These are phyloP conservation scores for Eristalis arbustorum DNA, from an alignment of 2,888 invertebrate species.

Conservation along the genomic window DNA sequence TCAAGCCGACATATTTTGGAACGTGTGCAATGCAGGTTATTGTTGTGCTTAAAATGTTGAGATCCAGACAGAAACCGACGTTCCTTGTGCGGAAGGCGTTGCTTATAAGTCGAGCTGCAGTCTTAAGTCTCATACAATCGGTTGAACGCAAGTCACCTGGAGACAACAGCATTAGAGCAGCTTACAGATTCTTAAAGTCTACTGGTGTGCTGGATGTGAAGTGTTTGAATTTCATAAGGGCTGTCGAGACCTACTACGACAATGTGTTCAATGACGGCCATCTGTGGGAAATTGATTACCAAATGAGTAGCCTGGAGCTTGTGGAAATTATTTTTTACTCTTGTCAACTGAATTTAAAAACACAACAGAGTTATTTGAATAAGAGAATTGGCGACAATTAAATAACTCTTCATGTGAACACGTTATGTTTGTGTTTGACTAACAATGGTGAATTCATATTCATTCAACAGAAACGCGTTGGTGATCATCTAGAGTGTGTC, in stretches of 20 bases:
- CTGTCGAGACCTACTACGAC: neutral
- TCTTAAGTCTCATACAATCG: neutral
- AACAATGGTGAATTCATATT: too few relatives aligned
- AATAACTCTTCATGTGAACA: too few relatives aligned
- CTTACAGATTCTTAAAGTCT: constrained; percentile 3
- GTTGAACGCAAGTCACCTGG: neutral
- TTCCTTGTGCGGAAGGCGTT: constrained; percentile 27
- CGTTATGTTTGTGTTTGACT: too few relatives aligned
- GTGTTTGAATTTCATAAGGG: neutral
- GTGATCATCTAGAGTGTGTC: too few relatives aligned
- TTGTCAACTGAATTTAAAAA: neutral
- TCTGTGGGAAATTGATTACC: neutral
- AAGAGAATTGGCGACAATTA: too few relatives aligned
- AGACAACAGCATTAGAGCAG: neutral
- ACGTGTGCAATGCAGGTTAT: constrained; percentile 17
- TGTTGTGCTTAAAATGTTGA: constrained; percentile 12
- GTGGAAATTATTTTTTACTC: neutral
- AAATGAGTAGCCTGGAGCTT: constrained; percentile 27
- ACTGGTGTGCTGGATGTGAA: neutral
- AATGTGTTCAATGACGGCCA: neutral
- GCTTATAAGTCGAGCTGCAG: neutral
- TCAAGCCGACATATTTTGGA: constrained; percentile 40
- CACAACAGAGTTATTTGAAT: neutral
- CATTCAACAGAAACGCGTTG: too few relatives aligned
- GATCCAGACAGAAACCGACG: neutral